Base-by-base conservation (phyloP, 2,888 invertebrate genomes). In the Octodonta nipae region DNA sequence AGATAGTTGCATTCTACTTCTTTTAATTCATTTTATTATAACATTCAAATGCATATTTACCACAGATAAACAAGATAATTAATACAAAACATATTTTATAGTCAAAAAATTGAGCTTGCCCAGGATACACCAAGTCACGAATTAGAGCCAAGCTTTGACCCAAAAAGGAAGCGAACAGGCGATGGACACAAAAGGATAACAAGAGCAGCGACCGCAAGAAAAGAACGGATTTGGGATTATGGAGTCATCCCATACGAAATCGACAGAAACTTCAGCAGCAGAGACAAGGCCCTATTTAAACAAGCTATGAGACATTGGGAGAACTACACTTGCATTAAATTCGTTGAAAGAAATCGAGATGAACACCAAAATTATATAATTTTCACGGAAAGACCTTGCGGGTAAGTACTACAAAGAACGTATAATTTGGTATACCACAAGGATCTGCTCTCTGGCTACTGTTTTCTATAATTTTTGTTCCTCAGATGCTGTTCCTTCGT, bases 231-330 rank as follows among this genome's bases (percentile, higher is more conserved):
- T 31, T 96, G 95, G 95, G 91, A 92, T 55, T 80, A 85, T 52
- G 95, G 92, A 0, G 89, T 95, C 7, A 95, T 96, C 40, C 95
- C 95, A 0, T 96, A 91, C 60, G 89, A 89, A 62, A 93, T 95
- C 41, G 89, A 93, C 54, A 82, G 85, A 8, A 92, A 92, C 64
- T 92, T 93, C 61, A 88, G 87, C 49, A 93, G 93, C 1, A 78
- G 83, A 2, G 89, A 93, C 65, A 89, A 91, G 61, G 89, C 91
- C 0, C 67, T 95, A 24, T 95, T 95, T 70, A 91, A 91, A 55
- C 88, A 85, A 53, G 95, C 95, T n/a, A 96, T 96, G 95, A 67
- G 89, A 10, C 95, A 96, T 58, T 96, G 95, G 95, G 95, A 95
- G 65, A 95, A 95, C 63, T 86, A 82, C 54, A 96, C 95, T 1